Percentiles rank a stretch among this genome's conserved stretches.
Conservation (phyloP, 2,888 invertebrate genomes). For the Ophioninae sp. region DNA sequence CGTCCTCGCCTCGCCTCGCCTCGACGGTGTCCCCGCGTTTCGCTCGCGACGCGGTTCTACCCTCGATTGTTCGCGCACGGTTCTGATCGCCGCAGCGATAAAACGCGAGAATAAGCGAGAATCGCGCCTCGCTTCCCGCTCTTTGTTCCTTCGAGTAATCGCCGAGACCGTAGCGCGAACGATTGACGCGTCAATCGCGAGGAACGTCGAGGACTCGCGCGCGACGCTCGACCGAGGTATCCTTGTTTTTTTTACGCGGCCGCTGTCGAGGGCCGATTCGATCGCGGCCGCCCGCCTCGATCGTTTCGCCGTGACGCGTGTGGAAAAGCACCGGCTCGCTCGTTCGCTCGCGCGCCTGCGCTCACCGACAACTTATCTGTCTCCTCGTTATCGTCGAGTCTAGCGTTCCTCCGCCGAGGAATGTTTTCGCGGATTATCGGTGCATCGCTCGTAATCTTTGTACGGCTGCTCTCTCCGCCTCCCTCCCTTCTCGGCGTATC, state of each 20-base stretch:
- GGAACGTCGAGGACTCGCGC: not conserved
- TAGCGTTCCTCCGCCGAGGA: not conserved
- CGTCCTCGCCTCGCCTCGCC: not conserved
- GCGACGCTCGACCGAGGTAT: too few species aligned
- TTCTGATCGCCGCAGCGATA: constrained; percentile 3
- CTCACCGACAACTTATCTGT: constrained; percentile 18
- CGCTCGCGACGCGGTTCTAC: constrained; percentile 26
- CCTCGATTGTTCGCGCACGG: constrained; percentile 6
- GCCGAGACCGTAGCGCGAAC: not conserved
- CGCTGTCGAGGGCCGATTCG: constrained; percentile 6
- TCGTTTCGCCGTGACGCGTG: not conserved
- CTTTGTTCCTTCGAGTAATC: not conserved
- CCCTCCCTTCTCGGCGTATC: too few species aligned
- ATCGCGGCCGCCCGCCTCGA: not conserved
- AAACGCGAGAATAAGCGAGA: not conserved
- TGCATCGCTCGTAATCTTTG: too few species aligned
- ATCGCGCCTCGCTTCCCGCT: not conserved
- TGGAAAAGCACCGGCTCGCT: constrained; percentile 10
- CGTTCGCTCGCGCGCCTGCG: not conserved
- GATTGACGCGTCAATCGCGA: constrained; percentile 4
- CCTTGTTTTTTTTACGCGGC: not conserved
- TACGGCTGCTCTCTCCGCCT: too few species aligned
- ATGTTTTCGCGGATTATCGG: not conserved
- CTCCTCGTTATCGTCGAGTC: constrained; percentile 4
- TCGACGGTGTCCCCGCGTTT: not conserved